Evolutionary conservation across 2,797 vertebrate species (phyloP), one percentile per base, ranked within the genome.

Genomic region (Amblyopsis hoosieri): DNA sequence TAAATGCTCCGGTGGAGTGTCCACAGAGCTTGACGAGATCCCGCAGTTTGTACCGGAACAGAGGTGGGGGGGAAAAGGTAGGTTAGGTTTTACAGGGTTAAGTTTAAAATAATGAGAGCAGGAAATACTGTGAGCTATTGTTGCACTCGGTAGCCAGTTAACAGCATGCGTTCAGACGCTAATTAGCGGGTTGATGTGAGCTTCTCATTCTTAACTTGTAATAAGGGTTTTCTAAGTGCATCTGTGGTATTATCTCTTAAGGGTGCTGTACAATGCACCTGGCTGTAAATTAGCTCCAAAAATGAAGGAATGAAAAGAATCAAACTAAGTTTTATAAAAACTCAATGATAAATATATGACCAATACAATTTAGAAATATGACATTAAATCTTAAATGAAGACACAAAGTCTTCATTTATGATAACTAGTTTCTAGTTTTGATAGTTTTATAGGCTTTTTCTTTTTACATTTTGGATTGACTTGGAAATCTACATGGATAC

Each of bases 1-100:
- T 45, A 64, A 53, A 56, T 83, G 75, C 80, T 64, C 64, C 68
- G 62, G 59, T 74, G 51, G 78, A 72, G 65, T 89, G 89, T 88
- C 82, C 79, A 83, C 71, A 68, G 71, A 71, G 4, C n/a, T 31
- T 50, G 42, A 53, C 42, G 57, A 47, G 57, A 48, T 46, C 17
- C 23, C 23, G 31, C 54, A 19, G 37, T 6, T 37, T 3, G 37
- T 50, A 57, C 48, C 10, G 13, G 54, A 29, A 23, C 55, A 12
- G 33, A 37, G 11, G 12, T 8, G 54, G 46, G 29, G 47, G 23
- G 10, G 14, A 12, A 7, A 1, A n/a, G 47, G 31, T 14, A 7
- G 15, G 33, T 45, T 62, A 53, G 50, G n/a, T 55, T 37, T 33
- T 55, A 31, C 3, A 37, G 54, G 37, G 31, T 14, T 56, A 12